Conservation (phyloP, 2,113 vertebrate genomes). For the Aptenodytes forsteri region DNA sequence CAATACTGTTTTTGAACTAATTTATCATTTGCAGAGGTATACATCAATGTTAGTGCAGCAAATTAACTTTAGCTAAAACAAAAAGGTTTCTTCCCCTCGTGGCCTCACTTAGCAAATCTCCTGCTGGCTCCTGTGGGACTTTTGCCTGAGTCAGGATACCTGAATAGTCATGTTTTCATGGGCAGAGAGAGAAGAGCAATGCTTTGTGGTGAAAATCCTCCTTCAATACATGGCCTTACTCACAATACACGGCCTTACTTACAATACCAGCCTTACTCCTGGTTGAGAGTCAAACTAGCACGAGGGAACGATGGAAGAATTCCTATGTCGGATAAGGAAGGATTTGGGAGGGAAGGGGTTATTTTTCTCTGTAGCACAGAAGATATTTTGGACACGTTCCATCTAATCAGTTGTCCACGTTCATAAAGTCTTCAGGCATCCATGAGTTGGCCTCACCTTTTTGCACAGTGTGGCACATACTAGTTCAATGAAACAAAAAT, state of each 20-base stretch:
- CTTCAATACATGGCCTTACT: not conserved
- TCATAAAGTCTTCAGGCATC: not conserved
- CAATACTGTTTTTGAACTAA: not conserved
- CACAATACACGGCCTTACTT: no score
- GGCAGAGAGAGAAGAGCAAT: not conserved
- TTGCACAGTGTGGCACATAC: not conserved
- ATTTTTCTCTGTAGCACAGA: not conserved
- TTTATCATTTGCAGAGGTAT: not conserved
- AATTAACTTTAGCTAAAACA: not conserved
- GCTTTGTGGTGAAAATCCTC: not conserved
- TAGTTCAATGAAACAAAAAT: not conserved
- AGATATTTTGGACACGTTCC: not conserved
- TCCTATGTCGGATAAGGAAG: not conserved
- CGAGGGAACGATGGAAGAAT: not conserved
- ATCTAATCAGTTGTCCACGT: not conserved
- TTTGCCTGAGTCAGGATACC: not conserved
- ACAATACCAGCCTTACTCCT: not conserved
- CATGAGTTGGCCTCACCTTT: not conserved
- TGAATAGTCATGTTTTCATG: not conserved
- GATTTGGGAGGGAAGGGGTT: not conserved
- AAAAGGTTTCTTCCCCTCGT: accelerated
- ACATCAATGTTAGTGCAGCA: not conserved
- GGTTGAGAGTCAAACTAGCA: not conserved
- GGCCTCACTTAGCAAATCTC: not conserved
- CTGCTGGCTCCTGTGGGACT: not conserved